Evolutionary conservation across 2,888 invertebrate genomes (phyloP).

Genomic region (Drosophila eohydei): DNA sequence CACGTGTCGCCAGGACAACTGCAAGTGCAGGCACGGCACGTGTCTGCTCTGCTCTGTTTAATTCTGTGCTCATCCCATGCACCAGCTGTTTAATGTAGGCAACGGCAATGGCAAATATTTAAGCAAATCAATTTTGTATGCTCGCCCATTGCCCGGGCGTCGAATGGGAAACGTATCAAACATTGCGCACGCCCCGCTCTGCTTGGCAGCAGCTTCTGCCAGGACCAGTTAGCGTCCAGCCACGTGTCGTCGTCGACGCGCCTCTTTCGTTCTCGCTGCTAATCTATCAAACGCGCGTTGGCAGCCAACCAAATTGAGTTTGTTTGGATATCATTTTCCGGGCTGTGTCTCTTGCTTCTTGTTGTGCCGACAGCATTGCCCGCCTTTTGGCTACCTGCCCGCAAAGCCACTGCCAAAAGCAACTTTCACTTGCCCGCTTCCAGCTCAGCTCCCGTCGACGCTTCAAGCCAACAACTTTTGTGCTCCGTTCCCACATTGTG

Average conservation of each 20-base stretch:
- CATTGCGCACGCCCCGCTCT: constrained; percentile 58
- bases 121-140: constrained; percentile 80
- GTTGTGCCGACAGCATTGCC: neutral
- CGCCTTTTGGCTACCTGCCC: constrained; percentile 59
- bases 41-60: constrained; percentile 21
- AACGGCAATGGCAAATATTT: constrained; percentile 61
- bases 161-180: constrained; percentile 80
- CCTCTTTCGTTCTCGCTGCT: constrained; percentile 81
- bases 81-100: constrained; percentile 66
- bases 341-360: neutral
- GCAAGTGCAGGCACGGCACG: constrained; percentile 49
- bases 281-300: constrained; percentile 80
- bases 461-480: constrained; percentile 22
- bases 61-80: constrained; percentile 16
- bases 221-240: constrained; percentile 29
- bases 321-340: constrained; percentile 72
- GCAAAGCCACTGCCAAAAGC: constrained; percentile 51
- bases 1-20: constrained; percentile 69
- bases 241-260: constrained; percentile 70
- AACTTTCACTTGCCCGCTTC: constrained; percentile 47
- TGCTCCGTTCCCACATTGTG: constrained; percentile 64
- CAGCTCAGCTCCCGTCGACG: constrained; percentile 12
- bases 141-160: constrained; percentile 33
- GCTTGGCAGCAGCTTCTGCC: neutral
- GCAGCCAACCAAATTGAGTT: constrained; percentile 75